Evolutionary conservation across 2,888 invertebrate species (phyloP), one percentile per base, ranked within the genome.

Genomic region (Steinernema hermaphroditum): DNA sequence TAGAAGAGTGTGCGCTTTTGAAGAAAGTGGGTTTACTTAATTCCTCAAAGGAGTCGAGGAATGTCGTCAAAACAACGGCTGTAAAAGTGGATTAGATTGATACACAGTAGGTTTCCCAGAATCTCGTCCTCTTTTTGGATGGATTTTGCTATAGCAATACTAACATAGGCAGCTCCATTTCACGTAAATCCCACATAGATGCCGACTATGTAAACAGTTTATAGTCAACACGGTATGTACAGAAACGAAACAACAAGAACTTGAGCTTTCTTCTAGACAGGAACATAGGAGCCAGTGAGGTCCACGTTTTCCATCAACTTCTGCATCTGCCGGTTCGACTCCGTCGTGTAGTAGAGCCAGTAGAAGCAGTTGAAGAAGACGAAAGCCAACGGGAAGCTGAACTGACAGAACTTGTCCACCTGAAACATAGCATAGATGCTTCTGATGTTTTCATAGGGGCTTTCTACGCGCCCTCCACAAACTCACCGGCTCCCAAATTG

Each of bases 341-440:
- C 69, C 19, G 62, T 75, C 14, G 69, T 72, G 57, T 77, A 77
- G 46, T 74, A 76, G 34, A 75, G 68, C 76, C 76, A 76, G 62
- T 76, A 76, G 62, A 75, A 62, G 44, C 76, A 46, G 69, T 75
- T 75, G 73, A 77, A 77, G 41, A 73, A 16, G 41, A 75, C 16
- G 41, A 77, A 77, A 4, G 57, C 22, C 12, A 54, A 1, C 8
- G 77, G 77, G 50, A 77, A 77, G 19, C 68, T 24, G 43, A 76
- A 32, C 49, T 77, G 77, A 49, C 77, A 77, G 32, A 77, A 70
- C 29, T 70, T 68, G 62, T 77, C 77, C n/a, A 77, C 77, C 54
- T 54, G 54, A 54, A 54, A 54, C 4, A 37, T 4, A 37, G 37
- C 6, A 37, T 37, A 8, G n/a, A n/a, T n/a, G n/a, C n/a, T n/a